Base-by-base conservation (phyloP, 2,113 vertebrate species). In the Rissa tridactyla region DNA sequence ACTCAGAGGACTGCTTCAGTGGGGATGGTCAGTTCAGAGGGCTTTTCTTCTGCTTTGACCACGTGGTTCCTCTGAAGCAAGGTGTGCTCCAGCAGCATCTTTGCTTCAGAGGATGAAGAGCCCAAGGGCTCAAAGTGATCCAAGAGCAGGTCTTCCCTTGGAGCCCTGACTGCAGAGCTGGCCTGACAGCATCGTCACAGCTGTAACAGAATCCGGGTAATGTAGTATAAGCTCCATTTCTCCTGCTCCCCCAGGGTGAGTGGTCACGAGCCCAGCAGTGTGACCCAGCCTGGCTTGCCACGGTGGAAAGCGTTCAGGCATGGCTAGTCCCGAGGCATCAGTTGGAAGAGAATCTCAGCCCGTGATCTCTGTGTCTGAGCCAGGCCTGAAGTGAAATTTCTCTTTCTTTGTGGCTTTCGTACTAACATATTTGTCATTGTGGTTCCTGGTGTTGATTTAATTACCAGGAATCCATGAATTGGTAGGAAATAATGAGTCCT, bases 221-320 rank as follows among this genome's bases (percentile, higher is more conserved):
- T 47, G 54, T 5, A 5, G 26, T 11, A 19, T 3, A 17, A 76
- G 32, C 52, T 71, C 61, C 10, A 1, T 55, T 88, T 82, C 58
- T 47, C 57, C 65, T 64, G n/a, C 54, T 72, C 15, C 49, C 29
- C 23, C 10, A 4, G 46, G 47, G 23, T 38, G 57, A 52, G 38
- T 2, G 23, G 32, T 64, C 32, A 19, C 3, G 11, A 87, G 44
- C 66, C 38, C 66, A 47, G 70, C 75, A 58, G 40, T 1, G 1
- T 80, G 82, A 64, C 49, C 29, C 21, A 40, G 62, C 13, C 19
- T 13, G 5, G 34, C 77, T 80, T 6, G 1, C 46, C 0, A 0
- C 7, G 3, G 17, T 52, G 57, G 29, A 30, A 62, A 12, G 13
- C 9, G 19, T 55, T 72, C 15, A 15, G 70, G 30, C 9, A 1